These are phyloP conservation scores for Calameuta idolon DNA, from an alignment of 2,888 invertebrate species.

Conservation along the genomic window DNA sequence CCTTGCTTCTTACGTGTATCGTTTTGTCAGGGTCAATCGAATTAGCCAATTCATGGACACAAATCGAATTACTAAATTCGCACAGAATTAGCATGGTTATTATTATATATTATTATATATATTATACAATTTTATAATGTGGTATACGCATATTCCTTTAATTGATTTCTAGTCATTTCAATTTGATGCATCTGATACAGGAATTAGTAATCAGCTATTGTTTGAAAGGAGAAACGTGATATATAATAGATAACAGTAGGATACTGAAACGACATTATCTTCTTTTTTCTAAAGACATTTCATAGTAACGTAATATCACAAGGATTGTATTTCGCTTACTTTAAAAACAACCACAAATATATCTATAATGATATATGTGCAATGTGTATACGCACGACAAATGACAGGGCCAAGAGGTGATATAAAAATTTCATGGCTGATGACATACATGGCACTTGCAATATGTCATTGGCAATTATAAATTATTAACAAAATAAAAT, in stretches of 20 bases:
- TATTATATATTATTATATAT: too few relatives aligned
- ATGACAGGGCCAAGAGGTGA: background rate
- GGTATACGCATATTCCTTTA: background rate
- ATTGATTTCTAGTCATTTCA: background rate
- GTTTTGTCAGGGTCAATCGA: background rate
- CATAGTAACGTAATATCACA: background rate
- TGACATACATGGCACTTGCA: background rate
- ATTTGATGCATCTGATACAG: background rate
- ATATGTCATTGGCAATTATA: background rate
- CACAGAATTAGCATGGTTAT: background rate
- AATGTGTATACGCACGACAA: too few relatives aligned
- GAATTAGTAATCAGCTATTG: background rate
- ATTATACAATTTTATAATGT: too few relatives aligned
- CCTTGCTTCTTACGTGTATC: background rate
- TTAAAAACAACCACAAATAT: background rate
- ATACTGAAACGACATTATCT: background rate
- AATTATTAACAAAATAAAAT: background rate
- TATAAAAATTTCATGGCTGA: background rate
- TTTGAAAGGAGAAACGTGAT: background rate
- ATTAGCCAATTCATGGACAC: background rate
- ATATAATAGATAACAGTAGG: background rate
- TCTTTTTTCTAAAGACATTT: background rate
- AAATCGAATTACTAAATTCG: background rate
- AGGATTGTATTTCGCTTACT: background rate
- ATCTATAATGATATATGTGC: background rate